Base-by-base conservation (phyloP, 1,140 invertebrate species). In the Drosophila santomea region DNA sequence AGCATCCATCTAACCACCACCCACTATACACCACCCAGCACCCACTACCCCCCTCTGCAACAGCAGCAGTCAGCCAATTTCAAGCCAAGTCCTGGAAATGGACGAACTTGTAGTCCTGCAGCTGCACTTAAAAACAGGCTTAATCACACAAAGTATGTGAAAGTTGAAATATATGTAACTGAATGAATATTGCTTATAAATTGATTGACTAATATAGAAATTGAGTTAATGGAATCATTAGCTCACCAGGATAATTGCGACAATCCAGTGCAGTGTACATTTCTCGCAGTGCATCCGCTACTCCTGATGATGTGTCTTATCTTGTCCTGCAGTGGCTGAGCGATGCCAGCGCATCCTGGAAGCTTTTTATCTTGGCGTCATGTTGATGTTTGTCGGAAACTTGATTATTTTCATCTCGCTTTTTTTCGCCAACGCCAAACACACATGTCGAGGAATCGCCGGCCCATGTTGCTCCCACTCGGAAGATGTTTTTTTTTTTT, bases 321-420 rank as follows among this genome's bases (percentile, higher is more conserved):
- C 83, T 83, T 89, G 80, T 88, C 83, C 83, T 79, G 80, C 79
- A 69, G 56, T 76, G 75, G 59, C 79, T 68, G 75, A 78, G 78
- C 75, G 55, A 79, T 71, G 74, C 58, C 67, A 47, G 78, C 80
- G 84, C 80, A 89, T 88, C 80, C 80, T 88, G 76, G 63, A 76
- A 84, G 76, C 76, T 89, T 88, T 88, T 88, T 88, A 89, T 89
- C 84, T 88, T 80, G 84, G 84, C 84, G 84, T 89, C 84, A 88
- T 88, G 84, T 88, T 89, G 84, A 88, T 88, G 84, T 89, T 88
- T 89, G 84, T 88, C 84, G 84, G 84, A 88, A 88, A 88, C 84
- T 88, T 88, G 84, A 88, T 88, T 88, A 88, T 88, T 89, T 88
- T 89, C 61, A 63, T 76, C 78, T 59, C 50, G 78, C 76, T 75